Base-by-base conservation (phyloP, 2,888 invertebrate species). In the Acleris cristana region DNA sequence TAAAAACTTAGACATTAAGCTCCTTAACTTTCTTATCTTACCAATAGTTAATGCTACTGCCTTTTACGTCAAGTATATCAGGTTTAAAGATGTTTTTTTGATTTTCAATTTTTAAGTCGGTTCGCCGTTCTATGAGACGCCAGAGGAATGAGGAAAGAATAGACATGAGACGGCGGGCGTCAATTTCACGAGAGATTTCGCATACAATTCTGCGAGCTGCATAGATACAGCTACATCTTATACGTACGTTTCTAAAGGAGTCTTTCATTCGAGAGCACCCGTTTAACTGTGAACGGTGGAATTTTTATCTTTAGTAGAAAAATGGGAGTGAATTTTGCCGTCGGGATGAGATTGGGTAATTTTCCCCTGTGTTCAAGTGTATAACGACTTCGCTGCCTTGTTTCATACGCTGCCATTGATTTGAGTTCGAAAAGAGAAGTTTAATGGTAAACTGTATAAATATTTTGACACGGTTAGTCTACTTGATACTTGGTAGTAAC, bases 171-270 rank as follows among this genome's bases (percentile, higher is more conserved):
- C 81, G 79, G 77, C 81, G 78, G 76, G 82, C 88, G 85, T 89
- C 90, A 90, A 90, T 90, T 90, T 89, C 86, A 90, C 88, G 87
- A 85, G 80, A 88, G 88, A 89, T 89, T 89, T 89, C 84, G 83
- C 83, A 84, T 78, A 79, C 82, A 80, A 80, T 80, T 78, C 79
- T 73, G 73, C 70, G 55, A 19, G 74, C 77, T 77, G 77, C 79
- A 77, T 75, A 80, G 76, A 75, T 74, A 78, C 74, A 66, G 62
- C 65, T 71, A 72, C 69, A 58, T 72, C 69, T 69, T 71, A 70
- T 65, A 54, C 63, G 60, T 66, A 65, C 71, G 71, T 73, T 73
- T 75, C 73, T 74, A 64, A 74, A 73, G 75, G 74, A 73, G 75
- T 73, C 69, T 70, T 71, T 75, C 75, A 76, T 74, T 74, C 73